Base-by-base conservation (phyloP, 2,888 invertebrate species). In the Andrena camellia region DNA sequence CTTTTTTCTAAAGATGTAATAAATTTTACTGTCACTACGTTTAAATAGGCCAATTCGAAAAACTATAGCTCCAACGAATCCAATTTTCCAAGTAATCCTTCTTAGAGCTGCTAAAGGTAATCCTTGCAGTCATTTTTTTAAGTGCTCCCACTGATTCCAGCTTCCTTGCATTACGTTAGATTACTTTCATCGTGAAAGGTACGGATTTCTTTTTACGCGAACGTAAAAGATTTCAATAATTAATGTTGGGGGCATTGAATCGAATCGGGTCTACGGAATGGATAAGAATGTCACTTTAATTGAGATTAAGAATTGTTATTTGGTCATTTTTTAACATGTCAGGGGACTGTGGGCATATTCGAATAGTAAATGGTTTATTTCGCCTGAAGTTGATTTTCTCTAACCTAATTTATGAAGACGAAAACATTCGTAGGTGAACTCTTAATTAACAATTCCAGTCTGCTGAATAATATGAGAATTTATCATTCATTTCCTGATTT, bases 61-160 rank as follows among this genome's bases (percentile, higher is more conserved):
- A 78, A 78, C 42, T 35, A 42, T 35, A 52, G 29, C 35, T 52
- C 2, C 31, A 23, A 52, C 29, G 35, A 52, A 78, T 60, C 66
- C 78, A 78, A 78, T 78, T 78, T 78, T 78, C 66, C 5, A 17
- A 78, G 60, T 67, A 67, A 77, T 78, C 42, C 78, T 77, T 62
- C 76, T 72, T 50, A 35, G 5, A 60, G 50, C 35, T 42, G 29
- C 13, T 60, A 67, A 67, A 66, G 8, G 60, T 67, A 62, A 78
- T 78, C 35, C 52, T 63, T 3, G 8, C 2, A 23, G 31, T 67
- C 66, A 67, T 60, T 67, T 60, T 77, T 77, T 62, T 6, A 78
- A 78, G 35, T 78, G 60, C 13, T 26, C 0, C 31, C 20, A 35
- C 66, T 52, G 60, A 60, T 78, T 52, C 20, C 60, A 50, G 31